A percentile compares a stretch with the other conserved stretches of the same genome.
Evolutionary conservation across 2,797 vertebrate species (phyloP).

Genomic region (Tympanoctomys barrerae): DNA sequence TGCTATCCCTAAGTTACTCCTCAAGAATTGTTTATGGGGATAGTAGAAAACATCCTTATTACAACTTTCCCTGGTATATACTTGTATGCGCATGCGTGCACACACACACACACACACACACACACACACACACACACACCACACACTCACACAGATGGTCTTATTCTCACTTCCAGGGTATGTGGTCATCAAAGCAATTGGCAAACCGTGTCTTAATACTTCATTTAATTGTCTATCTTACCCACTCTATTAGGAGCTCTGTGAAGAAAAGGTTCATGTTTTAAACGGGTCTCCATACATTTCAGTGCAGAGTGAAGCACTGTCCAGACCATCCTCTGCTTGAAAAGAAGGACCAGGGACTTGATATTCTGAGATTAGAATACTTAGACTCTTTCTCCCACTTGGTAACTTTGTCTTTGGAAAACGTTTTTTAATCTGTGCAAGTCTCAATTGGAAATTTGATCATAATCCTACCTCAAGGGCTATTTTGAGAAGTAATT

Average conservation of each 20-base stretch:
- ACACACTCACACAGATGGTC: neutral
- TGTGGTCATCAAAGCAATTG: slow-evolving; percentile 24
- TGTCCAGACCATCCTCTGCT: neutral
- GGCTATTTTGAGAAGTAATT: slow-evolving; percentile 64
- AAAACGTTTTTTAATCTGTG: slow-evolving; percentile 62
- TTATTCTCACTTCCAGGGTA: neutral
- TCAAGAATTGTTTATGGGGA: slow-evolving; percentile 16
- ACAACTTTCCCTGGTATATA: neutral
- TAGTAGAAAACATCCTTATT: neutral
- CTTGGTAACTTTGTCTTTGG: slow-evolving; percentile 31
- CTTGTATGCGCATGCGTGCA: too few relatives aligned
- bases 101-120: too few relatives aligned
- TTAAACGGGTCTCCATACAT: neutral
- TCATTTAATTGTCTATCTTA: neutral
- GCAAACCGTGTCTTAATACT: neutral
- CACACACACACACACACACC: neutral
- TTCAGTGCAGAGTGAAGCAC: neutral
- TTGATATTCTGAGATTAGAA: neutral
- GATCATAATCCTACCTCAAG: slow-evolving; percentile 69
- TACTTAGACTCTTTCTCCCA: slow-evolving; percentile 31
- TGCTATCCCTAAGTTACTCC: slow-evolving; percentile 1
- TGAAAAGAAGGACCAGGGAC: neutral
- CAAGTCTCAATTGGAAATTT: slow-evolving; percentile 64
- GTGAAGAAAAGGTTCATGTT: neutral
- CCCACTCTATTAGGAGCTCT: neutral